Base-by-base conservation (phyloP, 1,140 invertebrate genomes). In the Penaeus chinensis region DNA sequence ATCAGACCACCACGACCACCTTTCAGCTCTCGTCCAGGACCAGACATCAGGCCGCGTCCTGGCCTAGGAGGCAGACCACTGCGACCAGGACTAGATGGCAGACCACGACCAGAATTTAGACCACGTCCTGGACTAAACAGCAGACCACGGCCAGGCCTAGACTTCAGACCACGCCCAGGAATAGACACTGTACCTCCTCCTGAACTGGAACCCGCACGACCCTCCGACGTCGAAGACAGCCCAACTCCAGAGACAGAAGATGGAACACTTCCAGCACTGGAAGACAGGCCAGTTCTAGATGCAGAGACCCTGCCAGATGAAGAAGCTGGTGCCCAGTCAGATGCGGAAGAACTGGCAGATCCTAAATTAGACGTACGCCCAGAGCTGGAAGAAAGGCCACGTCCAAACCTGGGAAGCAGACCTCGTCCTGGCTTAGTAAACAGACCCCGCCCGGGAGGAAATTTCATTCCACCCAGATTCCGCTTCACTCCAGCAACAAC, bases 361-460 rank as follows among this genome's bases (percentile, higher is more conserved):
- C 10, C 54, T 54, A 54, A 13, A 13, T 54, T 54, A 54, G 54
- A 54, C 16, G 54, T 54, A 7, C 32, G 8, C 47, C 37, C 27
- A 85, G 71, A 63, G 27, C 60, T 32, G 84, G 78, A 32, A 32
- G 84, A 42, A 42, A 42, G 69, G 24, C 83, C 54, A 11, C 19
- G 71, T 20, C 74, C 74, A 54, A 77, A 79, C 37, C 27, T 24
- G 47, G 82, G 37, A n/a, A 27, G 37, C 18, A 66, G 66, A 19
- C 85, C 74, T n/a, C 84, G 71, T 37, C 69, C n/a, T 16, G 65
- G 60, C 0, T 86, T 89, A 54, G 11, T 13, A 54, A 16, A 16
- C 69, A 85, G 88, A 65, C 84, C 88, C 37, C 88, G 84, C 18
- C 84, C 71, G 11, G 69, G 84, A 65, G 77, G 77, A 22, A 78